Base-by-base conservation (phyloP, 2,797 vertebrate genomes). In the Serranus cabrilla region DNA sequence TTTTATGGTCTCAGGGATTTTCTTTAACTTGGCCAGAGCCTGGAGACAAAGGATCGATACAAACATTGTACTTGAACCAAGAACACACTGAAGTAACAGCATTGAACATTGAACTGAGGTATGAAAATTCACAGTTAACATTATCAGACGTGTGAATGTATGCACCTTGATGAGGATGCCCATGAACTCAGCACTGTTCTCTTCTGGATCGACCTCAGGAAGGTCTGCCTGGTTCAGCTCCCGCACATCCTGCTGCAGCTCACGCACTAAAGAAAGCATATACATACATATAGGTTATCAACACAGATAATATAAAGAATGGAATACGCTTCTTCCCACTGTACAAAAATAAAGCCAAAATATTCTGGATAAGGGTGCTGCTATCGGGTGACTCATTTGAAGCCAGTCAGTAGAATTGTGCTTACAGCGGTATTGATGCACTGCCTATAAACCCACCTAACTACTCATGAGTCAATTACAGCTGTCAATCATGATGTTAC, bases 181-280 rank as follows among this genome's bases (percentile, higher is more conserved):
- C 98, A 99, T 99, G 82, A 99, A 99, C 83, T 96, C 91, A 2
- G 93, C 82, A 18, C 97, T 99, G 92, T 98, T 99, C 87, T 99
- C 98, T 85, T 99, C 98, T 0, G 98, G 98, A 87, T 99, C 97
- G 71, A 96, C 89, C 0, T 99, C 98, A 1, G 91, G 59, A 47
- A 93, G 86, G 42, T 94, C 93, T 1, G 80, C 56, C 62, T 89
- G 92, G 90, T 83, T 93, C 13, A 96, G 95, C 20, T 99, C 97
- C 25, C 95, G 96, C 17, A 94, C 89, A 43, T 99, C 97, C 88
- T 96, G 91, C 64, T 91, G 93, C 7, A 96, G 84, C 62, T 98
- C 97, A 71, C 94, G 92, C 71, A 92, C 97, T 99, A 46, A 49
- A 70, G 56, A 58, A 68, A 54, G 71, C 1, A 81, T 0, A 23